phyloP scores from a whole-genome alignment of 2,888 invertebrate genomes.

The Amphipyra berbera region DNA sequence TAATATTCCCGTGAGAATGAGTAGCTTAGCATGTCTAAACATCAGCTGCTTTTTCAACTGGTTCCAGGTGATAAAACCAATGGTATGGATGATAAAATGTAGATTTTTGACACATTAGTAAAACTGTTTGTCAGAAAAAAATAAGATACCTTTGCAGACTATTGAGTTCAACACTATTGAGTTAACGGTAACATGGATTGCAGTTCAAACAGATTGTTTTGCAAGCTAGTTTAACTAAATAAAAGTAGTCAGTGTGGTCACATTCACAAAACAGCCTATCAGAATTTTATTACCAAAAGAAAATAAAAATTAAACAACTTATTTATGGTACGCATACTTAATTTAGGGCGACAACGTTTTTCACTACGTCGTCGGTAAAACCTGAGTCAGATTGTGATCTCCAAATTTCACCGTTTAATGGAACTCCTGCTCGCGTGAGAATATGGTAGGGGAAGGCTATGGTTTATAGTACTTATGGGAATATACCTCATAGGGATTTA shows the following conservation, averaged over 20 bases:
- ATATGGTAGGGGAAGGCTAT: conserved; percentile 37
- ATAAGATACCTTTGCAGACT: too few relatives aligned
- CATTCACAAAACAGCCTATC: conserved; percentile 8
- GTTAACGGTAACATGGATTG: too few relatives aligned
- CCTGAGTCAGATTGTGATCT: conserved; percentile 63
- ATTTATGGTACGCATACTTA: conserved; percentile 39
- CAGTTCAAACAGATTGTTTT: too few relatives aligned
- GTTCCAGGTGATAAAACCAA: conserved; percentile 17
- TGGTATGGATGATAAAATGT: neutral
- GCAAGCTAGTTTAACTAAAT: too few relatives aligned
- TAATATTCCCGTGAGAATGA: conserved; percentile 17
- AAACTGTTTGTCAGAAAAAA: too few relatives aligned
- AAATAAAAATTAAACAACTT: conserved; percentile 34
- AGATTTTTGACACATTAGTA: too few relatives aligned
- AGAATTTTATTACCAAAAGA: conserved; percentile 20
- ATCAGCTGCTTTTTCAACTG: conserved; percentile 35
- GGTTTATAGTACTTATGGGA: conserved; percentile 57
- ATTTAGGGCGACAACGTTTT: conserved; percentile 42
- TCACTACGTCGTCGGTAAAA: conserved; percentile 37
- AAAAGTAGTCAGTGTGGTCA: too few relatives aligned
- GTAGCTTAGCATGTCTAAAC: conserved; percentile 40
- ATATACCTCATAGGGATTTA: conserved; percentile 60
- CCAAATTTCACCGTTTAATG: conserved; percentile 62
- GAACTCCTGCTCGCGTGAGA: conserved; percentile 52
- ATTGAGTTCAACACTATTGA: too few relatives aligned